A percentile compares a stretch with the other conserved stretches of the same genome.
Evolutionary conservation across 2,113 vertebrate species (phyloP).

Genomic region (Smithornis capensis): DNA sequence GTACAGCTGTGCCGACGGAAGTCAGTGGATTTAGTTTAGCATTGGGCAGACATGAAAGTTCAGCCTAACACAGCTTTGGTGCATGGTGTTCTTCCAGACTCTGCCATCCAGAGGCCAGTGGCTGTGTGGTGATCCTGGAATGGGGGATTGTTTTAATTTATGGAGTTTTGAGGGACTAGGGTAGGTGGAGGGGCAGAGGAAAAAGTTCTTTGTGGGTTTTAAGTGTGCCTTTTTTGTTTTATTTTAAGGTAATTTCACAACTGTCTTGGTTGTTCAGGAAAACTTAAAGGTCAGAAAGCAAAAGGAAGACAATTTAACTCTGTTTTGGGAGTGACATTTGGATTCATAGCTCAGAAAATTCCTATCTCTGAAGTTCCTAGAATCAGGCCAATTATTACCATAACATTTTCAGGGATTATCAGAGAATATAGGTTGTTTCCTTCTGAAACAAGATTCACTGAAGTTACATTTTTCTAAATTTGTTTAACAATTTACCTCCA

Average conservation of each 20-base stretch:
- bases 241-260: background rate
- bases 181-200: too few relatives aligned
- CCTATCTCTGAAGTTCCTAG: background rate
- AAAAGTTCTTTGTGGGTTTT: background rate
- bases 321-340: background rate
- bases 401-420: background rate
- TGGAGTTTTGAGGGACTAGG: background rate
- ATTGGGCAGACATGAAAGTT: background rate
- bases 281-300: background rate
- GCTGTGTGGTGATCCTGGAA: background rate
- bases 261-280: background rate
- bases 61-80: fast-evolving
- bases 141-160: background rate
- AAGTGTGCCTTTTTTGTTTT: background rate
- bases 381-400: background rate
- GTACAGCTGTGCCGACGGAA: background rate
- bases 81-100: background rate
- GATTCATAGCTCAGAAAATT: background rate
- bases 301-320: background rate
- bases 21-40: background rate
- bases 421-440: background rate
- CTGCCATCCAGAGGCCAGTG: background rate
- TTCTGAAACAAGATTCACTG: background rate
- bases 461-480: background rate
- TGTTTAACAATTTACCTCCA: background rate